A percentile compares a stretch with the other conserved stretches of the same genome.
Evolutionary conservation across 2,888 invertebrate genomes (phyloP).

Genomic region (Lepetodrilus schrolli): DNA sequence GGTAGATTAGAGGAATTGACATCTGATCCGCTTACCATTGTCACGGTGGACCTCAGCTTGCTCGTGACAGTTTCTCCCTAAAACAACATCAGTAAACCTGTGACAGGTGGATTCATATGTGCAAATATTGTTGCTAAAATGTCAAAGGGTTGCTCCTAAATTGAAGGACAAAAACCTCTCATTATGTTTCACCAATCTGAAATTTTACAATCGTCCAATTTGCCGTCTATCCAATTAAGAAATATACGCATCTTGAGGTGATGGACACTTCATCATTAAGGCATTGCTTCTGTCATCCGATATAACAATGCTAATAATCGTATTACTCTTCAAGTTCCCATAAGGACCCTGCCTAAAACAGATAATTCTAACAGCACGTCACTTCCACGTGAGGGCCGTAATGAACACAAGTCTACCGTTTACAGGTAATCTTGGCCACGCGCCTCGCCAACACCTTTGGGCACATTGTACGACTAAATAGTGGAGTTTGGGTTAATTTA

Average conservation of each 20-base stretch:
- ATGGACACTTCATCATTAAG: slow-evolving; percentile 11
- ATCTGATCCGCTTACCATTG: background rate
- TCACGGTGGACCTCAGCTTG: background rate
- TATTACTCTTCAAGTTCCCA: slow-evolving; percentile 22
- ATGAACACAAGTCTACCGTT: slow-evolving; percentile 26
- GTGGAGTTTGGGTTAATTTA: slow-evolving; percentile 23
- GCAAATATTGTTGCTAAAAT: background rate
- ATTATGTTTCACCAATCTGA: background rate
- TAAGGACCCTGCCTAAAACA: background rate
- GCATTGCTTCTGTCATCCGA: slow-evolving; percentile 19
- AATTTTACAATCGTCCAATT: slow-evolving; percentile 1
- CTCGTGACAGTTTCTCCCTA: background rate
- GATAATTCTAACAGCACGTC: slow-evolving; percentile 23
- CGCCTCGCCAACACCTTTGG: slow-evolving; percentile 15
- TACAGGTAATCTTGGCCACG: slow-evolving; percentile 25
- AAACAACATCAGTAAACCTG: background rate
- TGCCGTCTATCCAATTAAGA: slow-evolving; percentile 11
- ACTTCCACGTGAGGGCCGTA: slow-evolving; percentile 5
- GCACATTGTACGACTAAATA: slow-evolving; percentile 24
- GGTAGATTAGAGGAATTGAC: background rate
- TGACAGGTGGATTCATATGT: background rate
- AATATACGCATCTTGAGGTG: slow-evolving; percentile 3
- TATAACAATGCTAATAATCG: slow-evolving; percentile 23
- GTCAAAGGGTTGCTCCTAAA: background rate
- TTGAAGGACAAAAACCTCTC: background rate